Percentiles rank a stretch among this genome's conserved stretches.
These are phyloP conservation scores for Ditula angustiorana DNA, from an alignment of 2,888 invertebrate genomes.

Conservation along the genomic window DNA sequence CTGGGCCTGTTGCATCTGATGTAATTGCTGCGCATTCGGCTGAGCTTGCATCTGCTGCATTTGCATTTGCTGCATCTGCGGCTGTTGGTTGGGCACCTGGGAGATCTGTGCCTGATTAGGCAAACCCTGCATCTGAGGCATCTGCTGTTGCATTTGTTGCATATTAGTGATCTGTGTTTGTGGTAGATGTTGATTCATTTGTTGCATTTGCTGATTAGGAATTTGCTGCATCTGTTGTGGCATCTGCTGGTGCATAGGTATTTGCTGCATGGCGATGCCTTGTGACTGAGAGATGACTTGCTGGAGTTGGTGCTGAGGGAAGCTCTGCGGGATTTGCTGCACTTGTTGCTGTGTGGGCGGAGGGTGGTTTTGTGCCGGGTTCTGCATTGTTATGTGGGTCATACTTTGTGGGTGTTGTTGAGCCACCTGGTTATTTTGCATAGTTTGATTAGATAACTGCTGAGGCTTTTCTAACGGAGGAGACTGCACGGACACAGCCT, in stretches of 20 bases:
- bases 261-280: constrained; percentile 81
- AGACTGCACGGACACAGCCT: constrained; percentile 80
- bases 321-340: constrained; percentile 83
- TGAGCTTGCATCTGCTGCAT: constrained; percentile 82
- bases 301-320: constrained; percentile 82
- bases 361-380: constrained; percentile 68
- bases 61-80: constrained; percentile 83
- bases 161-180: constrained; percentile 79
- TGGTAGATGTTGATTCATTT: constrained; percentile 78
- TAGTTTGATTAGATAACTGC: constrained; percentile 77
- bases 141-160: constrained; percentile 82
- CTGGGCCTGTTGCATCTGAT: constrained; percentile 81
- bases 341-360: constrained; percentile 77
- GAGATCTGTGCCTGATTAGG: constrained; percentile 77
- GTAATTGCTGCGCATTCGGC: constrained; percentile 79
- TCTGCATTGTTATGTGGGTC: constrained; percentile 82
- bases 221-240: constrained; percentile 84
- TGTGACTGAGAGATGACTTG: constrained; percentile 82
- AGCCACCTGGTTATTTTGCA: constrained; percentile 73
- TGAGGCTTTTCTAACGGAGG: constrained; percentile 83
- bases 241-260: constrained; percentile 83
- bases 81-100: constrained; percentile 78
- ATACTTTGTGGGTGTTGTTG: constrained; percentile 83
- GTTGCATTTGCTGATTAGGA: constrained; percentile 83
- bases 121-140: constrained; percentile 81